Evolutionary conservation across 1,140 invertebrate species (phyloP).

Genomic region (Drosophila virilis): DNA sequence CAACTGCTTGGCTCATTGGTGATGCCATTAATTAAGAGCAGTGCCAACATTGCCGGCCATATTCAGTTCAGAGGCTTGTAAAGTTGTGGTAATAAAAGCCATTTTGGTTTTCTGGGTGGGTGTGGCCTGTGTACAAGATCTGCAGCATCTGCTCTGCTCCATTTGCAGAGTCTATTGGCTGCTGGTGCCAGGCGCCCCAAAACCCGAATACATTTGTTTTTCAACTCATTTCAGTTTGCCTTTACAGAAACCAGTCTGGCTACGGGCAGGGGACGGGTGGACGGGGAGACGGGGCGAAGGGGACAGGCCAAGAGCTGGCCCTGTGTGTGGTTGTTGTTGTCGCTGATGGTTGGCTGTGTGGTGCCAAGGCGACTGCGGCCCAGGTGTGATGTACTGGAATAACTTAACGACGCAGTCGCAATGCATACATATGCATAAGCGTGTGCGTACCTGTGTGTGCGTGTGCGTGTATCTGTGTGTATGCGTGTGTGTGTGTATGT

Average conservation of each 20-base stretch:
- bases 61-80: slow-evolving; percentile 46
- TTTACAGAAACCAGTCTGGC: slow-evolving; percentile 68
- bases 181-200: slow-evolving; percentile 68
- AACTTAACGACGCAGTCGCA: slow-evolving; percentile 75
- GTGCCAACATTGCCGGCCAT: slow-evolving; percentile 39
- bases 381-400: slow-evolving; percentile 83
- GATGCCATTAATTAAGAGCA: slow-evolving; percentile 11
- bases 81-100: slow-evolving; percentile 75
- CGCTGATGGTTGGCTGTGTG: slow-evolving; percentile 22
- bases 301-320: slow-evolving; percentile 8
- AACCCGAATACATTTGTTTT: slow-evolving; percentile 72
- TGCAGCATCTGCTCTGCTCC: slow-evolving; percentile 77
- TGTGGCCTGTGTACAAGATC: slow-evolving; percentile 60
- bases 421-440: slow-evolving; percentile 70
- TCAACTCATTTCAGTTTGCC: slow-evolving; percentile 51
- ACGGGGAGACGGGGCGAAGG: slow-evolving; percentile 15
- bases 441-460: slow-evolving; percentile 7
- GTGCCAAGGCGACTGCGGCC: slow-evolving; percentile 50
- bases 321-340: slow-evolving; percentile 26
- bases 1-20: not conserved
- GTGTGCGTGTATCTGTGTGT: slow-evolving; percentile 8
- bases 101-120: slow-evolving; percentile 75
- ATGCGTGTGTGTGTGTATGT: slow-evolving; percentile 44
- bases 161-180: slow-evolving; percentile 80
- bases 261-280: slow-evolving; percentile 43